Conservation (phyloP, 2,888 invertebrate species). For the Synergus laeviventris region DNA sequence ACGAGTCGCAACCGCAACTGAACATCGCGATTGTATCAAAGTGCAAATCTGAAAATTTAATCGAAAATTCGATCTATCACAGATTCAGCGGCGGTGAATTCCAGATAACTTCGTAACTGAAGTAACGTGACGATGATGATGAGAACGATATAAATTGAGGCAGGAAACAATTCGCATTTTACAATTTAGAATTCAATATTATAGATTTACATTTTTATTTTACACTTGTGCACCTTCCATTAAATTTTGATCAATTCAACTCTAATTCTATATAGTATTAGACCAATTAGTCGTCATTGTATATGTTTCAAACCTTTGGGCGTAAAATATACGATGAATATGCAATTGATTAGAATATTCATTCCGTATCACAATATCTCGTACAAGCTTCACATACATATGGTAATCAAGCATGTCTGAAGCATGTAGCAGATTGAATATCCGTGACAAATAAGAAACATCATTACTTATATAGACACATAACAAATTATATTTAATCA, state of each 20-base stretch:
- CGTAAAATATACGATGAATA: constrained; percentile 20
- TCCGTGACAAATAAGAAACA: too few species aligned
- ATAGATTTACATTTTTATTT: neutral
- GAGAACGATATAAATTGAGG: constrained; percentile 1
- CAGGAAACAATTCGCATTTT: neutral
- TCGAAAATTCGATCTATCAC: neutral
- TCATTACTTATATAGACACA: too few species aligned
- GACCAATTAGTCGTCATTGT: neutral
- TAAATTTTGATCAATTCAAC: neutral
- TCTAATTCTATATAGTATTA: neutral
- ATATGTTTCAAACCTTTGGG: neutral
- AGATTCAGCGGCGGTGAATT: neutral
- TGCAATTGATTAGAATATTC: constrained; percentile 8
- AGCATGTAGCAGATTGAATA: too few species aligned
- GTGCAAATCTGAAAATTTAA: neutral
- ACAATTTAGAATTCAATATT: neutral
- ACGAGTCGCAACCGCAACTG: neutral
- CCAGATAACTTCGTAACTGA: neutral
- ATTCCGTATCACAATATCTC: constrained; percentile 7
- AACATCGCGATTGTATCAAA: neutral
- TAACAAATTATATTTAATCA: too few species aligned
- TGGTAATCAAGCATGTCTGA: neutral
- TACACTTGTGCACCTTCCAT: neutral
- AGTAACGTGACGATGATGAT: neutral
- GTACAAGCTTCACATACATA: constrained; percentile 9